Evolutionary conservation across 2,888 invertebrate species (phyloP).

Genomic region (Drosophila cracens): DNA sequence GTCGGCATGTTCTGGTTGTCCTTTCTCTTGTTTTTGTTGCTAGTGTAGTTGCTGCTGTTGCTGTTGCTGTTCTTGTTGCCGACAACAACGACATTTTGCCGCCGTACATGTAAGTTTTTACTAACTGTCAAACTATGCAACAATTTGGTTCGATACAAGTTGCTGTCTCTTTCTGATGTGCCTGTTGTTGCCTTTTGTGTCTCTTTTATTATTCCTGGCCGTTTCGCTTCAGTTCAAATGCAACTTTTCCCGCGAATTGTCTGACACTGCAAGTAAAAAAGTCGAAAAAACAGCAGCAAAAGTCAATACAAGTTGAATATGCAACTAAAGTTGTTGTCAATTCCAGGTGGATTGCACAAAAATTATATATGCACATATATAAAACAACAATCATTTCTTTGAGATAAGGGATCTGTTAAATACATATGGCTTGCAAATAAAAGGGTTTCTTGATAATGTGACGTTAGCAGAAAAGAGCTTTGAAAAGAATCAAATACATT

Average conservation of each 20-base stretch:
- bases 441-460: neutral
- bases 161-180: constrained; percentile 6
- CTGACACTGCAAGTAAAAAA: constrained; percentile 38
- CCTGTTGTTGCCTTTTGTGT: constrained; percentile 15
- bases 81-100: constrained; percentile 62
- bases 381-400: neutral
- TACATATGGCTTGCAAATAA: neutral
- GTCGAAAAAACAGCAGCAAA: constrained; percentile 34
- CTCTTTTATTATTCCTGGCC: constrained; percentile 45
- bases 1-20: constrained; percentile 36
- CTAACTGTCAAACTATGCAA: constrained; percentile 57
- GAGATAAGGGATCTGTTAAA: neutral
- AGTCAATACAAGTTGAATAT: constrained; percentile 39
- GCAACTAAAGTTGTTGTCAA: constrained; percentile 28
- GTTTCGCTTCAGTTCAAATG: constrained; percentile 39
- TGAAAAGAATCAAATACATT: neutral
- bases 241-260: constrained; percentile 51
- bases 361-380: neutral
- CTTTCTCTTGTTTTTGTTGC: constrained; percentile 32
- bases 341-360: constrained; percentile 24
- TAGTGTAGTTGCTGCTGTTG: neutral
- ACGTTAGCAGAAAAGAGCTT: neutral
- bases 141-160: constrained; percentile 49
- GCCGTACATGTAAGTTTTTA: constrained; percentile 26
- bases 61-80: constrained; percentile 20